A percentile compares a stretch with the other conserved stretches of the same genome.
Conservation (phyloP, 2,797 vertebrate species). For the Siniperca obscura region DNA sequence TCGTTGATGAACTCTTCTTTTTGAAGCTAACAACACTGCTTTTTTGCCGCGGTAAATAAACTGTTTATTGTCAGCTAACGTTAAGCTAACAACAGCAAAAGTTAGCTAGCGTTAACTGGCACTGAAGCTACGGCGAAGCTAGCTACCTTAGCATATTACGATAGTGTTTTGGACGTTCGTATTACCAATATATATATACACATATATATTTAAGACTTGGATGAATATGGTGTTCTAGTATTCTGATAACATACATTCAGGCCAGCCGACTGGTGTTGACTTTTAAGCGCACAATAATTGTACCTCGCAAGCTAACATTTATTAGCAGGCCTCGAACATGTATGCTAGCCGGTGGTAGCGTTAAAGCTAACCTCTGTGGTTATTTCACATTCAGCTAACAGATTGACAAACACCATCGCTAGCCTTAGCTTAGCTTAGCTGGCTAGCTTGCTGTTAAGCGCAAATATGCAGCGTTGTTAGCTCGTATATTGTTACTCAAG, state of each 20-base stretch:
- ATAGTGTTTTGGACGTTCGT: not conserved
- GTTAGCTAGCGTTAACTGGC: not conserved
- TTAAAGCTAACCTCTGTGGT: constrained; percentile 2
- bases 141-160: not conserved
- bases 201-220: fast-evolving
- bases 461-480: not conserved
- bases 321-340: constrained; percentile 45
- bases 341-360: constrained; percentile 21
- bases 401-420: not conserved
- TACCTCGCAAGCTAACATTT: not conserved
- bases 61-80: not conserved
- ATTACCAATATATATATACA: too few species aligned
- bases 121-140: not conserved
- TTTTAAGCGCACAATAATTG: not conserved
- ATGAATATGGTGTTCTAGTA: fast-evolving
- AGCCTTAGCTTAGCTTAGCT: constrained; percentile 5
- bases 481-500: not conserved
- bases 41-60: too few species aligned
- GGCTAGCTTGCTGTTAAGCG: not conserved
- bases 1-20: fast-evolving
- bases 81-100: not conserved
- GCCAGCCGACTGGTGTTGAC: fast-evolving
- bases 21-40: fast-evolving
- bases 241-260: fast-evolving
- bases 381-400: not conserved